Evolutionary conservation across 1,140 invertebrate species (phyloP).

Genomic region (Lepidurus apus): DNA sequence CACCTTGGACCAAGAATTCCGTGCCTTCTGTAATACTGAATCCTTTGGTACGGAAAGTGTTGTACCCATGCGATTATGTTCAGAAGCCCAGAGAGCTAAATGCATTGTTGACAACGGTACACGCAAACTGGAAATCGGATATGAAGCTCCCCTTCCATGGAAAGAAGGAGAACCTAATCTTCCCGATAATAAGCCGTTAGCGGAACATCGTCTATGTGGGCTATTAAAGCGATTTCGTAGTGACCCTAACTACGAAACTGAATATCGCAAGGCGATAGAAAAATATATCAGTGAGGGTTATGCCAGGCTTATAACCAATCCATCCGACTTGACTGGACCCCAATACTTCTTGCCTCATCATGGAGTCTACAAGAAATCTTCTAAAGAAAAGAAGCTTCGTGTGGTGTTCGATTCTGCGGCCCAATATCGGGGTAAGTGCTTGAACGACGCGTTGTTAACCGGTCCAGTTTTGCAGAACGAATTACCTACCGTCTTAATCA

Average conservation of each 20-base stretch:
- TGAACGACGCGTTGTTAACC: slow-evolving; percentile 32
- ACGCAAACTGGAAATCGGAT: slow-evolving; percentile 28
- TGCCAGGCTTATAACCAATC: not conserved
- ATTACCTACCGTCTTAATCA: slow-evolving; percentile 24
- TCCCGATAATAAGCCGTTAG: not conserved
- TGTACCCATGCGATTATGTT: not conserved
- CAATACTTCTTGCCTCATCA: slow-evolving; percentile 23
- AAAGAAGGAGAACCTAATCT: not conserved
- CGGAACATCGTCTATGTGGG: not conserved
- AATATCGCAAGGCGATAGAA: not conserved
- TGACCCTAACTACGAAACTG: slow-evolving; percentile 16
- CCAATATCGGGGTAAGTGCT: slow-evolving; percentile 27
- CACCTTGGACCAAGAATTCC: not conserved
- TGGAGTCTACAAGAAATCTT: not conserved
- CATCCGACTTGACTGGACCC: not conserved
- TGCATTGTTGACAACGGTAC: slow-evolving; percentile 7
- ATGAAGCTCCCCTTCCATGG: too few relatives aligned
- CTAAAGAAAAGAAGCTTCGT: not conserved
- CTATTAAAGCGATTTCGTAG: not conserved
- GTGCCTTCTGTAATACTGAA: slow-evolving; percentile 25
- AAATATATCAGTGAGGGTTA: slow-evolving; percentile 10
- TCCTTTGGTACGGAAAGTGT: slow-evolving; percentile 27
- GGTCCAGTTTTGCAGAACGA: slow-evolving; percentile 34
- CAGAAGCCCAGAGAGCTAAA: slow-evolving; percentile 20
- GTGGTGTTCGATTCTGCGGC: slow-evolving; percentile 27